Percentiles rank a stretch among this genome's conserved stretches.
Evolutionary conservation across 2,113 vertebrate genomes (phyloP).

Genomic region (Macaca fascicularis): T2T-MFA8v1.1 NC_088387.1:95200001-95200500

Average conservation of each 20-base stretch:
- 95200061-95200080: neutral
- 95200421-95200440: neutral
- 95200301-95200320: conserved; percentile 96
- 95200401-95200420: neutral
- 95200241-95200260: conserved; percentile 98
- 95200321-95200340: conserved; percentile 87
- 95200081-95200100: neutral
- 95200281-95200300: conserved; percentile 97
- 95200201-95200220: neutral
- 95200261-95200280: conserved; percentile 97
- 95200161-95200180: neutral
- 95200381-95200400: neutral
- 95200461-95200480: conserved; percentile 43
- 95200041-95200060: neutral
- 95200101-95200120: neutral
- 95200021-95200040: neutral
- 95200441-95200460: neutral
- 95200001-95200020: neutral
- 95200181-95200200: neutral
- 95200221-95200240: conserved; percentile 90
- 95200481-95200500: conserved; percentile 14
- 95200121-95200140: neutral
- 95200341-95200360: neutral
- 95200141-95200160: neutral
- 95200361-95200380: neutral